phyloP scores from a whole-genome alignment of 2,888 invertebrate species.

The Trissoscelio sp. region DNA sequence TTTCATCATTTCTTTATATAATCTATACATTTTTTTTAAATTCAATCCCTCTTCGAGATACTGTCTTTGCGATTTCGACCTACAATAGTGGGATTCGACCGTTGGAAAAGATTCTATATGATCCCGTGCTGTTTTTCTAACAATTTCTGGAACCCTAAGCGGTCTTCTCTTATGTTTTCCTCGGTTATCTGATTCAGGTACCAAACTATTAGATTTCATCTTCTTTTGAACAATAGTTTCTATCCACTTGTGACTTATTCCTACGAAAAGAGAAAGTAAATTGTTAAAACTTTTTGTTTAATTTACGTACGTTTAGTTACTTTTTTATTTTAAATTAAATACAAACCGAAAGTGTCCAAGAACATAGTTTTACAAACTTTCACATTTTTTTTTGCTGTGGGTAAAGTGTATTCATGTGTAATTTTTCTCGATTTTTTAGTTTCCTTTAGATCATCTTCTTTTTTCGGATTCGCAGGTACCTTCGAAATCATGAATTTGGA shows the following conservation, averaged over 20 bases:
- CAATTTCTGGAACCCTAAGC: not conserved
- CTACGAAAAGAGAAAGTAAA: not conserved
- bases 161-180: not conserved
- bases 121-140: not conserved
- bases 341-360: not conserved
- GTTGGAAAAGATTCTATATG: not conserved
- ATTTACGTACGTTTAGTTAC: not conserved
- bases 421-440: not conserved
- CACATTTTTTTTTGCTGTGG: not conserved
- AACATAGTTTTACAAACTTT: constrained; percentile 11
- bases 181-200: not conserved
- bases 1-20: not conserved
- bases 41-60: not conserved
- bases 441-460: not conserved
- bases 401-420: not conserved
- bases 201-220: not conserved
- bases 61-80: not conserved
- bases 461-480: not conserved
- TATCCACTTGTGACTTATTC: not conserved
- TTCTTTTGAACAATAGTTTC: not conserved
- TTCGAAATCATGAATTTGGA: not conserved
- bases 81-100: not conserved
- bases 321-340: not conserved
- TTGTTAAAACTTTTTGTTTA: too few relatives aligned
- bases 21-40: not conserved